Conservation (phyloP, 1,140 invertebrate genomes). For the Drusus annulatus region DNA sequence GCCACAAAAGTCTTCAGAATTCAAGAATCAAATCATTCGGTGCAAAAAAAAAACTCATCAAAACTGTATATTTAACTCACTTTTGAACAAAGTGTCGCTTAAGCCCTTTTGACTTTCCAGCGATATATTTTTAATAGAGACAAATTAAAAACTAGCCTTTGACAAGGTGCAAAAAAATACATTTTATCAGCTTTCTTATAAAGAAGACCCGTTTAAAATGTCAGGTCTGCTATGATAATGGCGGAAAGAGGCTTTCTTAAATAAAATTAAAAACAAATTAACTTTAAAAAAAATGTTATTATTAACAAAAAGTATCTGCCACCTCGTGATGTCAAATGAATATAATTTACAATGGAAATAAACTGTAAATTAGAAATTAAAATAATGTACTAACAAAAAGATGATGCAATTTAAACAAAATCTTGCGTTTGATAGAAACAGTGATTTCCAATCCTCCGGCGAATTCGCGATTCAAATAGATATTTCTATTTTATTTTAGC, state of each 20-base stretch:
- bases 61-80: too few relatives aligned
- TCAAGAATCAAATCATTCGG: too few relatives aligned
- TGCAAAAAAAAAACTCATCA: too few relatives aligned
- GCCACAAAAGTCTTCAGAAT: too few relatives aligned
- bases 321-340: not conserved
- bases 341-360: constrained; percentile 22
- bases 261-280: not conserved
- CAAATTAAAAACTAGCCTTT: too few relatives aligned
- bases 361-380: constrained; percentile 42
- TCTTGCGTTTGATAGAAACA: constrained; percentile 52
- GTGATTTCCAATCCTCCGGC: constrained; percentile 35
- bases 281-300: not conserved
- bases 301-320: not conserved
- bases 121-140: too few relatives aligned
- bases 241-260: not conserved
- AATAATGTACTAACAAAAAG: constrained; percentile 44
- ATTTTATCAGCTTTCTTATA: not conserved
- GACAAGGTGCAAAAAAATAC: too few relatives aligned
- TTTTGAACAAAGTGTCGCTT: too few relatives aligned
- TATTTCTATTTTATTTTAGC: too few relatives aligned
- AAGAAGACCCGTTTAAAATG: not conserved
- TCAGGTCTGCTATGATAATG: not conserved
- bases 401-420: constrained; percentile 59
- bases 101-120: too few relatives aligned
- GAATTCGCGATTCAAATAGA: not conserved